A percentile compares a stretch with the other conserved stretches of the same genome.
phyloP scores from a whole-genome alignment of 2,888 invertebrate species.

The Metacarcinus magister region DNA sequence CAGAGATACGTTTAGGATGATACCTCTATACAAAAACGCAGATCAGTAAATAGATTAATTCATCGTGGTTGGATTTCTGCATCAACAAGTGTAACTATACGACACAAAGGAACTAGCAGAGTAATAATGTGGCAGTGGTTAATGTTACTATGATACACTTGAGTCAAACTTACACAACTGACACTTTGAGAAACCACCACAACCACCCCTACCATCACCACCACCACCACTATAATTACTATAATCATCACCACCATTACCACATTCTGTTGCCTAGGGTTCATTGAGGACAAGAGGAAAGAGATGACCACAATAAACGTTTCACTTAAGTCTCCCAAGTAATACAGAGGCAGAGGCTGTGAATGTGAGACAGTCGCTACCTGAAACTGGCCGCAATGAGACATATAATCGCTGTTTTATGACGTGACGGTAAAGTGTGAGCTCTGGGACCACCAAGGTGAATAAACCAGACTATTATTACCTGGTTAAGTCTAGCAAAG shows the following conservation, averaged over 20 bases:
- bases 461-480: neutral
- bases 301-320: neutral
- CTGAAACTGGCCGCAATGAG: neutral
- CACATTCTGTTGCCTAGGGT: neutral
- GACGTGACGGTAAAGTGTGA: neutral
- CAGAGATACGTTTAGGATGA: too few relatives aligned
- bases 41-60: too few relatives aligned
- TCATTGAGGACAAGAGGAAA: neutral
- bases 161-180: neutral
- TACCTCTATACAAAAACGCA: too few relatives aligned
- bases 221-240: neutral
- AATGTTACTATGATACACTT: neutral
- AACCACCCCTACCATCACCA: neutral
- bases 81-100: too few relatives aligned
- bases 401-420: neutral
- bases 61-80: too few relatives aligned
- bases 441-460: neutral
- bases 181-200: neutral
- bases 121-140: too few relatives aligned
- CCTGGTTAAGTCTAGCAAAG: neutral
- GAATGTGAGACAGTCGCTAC: neutral
- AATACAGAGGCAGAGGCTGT: neutral
- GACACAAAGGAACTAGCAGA: too few relatives aligned
- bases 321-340: neutral
- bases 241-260: neutral